phyloP scores from a whole-genome alignment of 1,140 invertebrate species.

The Ectropis grisescens region DNA sequence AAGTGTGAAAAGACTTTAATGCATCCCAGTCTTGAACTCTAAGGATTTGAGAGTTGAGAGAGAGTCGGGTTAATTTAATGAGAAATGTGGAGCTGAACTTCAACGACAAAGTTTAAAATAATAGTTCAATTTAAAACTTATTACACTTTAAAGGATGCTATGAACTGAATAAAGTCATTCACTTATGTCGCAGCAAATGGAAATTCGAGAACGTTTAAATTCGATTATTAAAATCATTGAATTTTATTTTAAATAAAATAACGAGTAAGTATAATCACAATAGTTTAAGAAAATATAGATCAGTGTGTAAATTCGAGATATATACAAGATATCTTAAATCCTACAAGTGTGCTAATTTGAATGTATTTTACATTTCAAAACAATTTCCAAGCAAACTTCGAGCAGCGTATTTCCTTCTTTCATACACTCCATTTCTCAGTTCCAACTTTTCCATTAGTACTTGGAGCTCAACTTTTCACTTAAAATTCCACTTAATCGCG shows the following conservation, averaged over 20 bases:
- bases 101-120: background rate
- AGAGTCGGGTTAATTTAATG: background rate
- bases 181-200: too few species aligned
- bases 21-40: too few species aligned
- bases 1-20: background rate
- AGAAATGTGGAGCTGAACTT: too few species aligned
- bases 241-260: background rate
- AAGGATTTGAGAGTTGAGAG: too few species aligned
- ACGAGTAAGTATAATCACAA: background rate
- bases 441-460: conserved; percentile 43
- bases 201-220: too few species aligned
- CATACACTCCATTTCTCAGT: conserved; percentile 25
- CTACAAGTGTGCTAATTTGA: too few species aligned
- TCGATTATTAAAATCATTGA: background rate
- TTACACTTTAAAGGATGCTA: background rate
- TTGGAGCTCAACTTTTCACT: conserved; percentile 28
- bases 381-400: conserved; percentile 22
- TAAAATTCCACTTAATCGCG: conserved; percentile 38
- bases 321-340: too few species aligned
- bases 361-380: conserved; percentile 24
- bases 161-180: background rate
- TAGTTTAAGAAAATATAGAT: background rate
- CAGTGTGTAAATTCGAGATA: background rate
- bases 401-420: conserved; percentile 25
- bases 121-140: background rate